phyloP scores from a whole-genome alignment of 2,797 vertebrate genomes.

The Spatula versicolor region DNA sequence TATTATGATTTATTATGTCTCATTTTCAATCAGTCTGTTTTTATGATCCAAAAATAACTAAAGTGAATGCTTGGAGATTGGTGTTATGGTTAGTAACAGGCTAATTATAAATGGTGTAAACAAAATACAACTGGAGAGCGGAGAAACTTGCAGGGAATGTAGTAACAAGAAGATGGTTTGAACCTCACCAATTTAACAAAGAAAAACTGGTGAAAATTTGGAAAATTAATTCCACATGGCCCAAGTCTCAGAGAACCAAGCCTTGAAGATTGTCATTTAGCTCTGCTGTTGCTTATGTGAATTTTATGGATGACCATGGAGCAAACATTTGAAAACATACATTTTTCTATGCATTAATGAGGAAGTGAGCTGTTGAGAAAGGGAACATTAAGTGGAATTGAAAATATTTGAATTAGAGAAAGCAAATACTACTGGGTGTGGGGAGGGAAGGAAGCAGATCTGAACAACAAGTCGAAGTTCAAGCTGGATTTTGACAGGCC shows the following conservation, averaged over 20 bases:
- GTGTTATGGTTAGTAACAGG: neutral
- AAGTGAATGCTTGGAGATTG: neutral
- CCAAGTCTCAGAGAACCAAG: neutral
- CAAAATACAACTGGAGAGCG: neutral
- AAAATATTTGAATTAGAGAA: constrained; percentile 7
- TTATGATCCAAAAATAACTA: constrained; percentile 15
- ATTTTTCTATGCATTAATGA: constrained; percentile 20
- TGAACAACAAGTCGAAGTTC: neutral
- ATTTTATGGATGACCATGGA: constrained; percentile 2
- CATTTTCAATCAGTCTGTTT: neutral
- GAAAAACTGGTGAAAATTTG: neutral
- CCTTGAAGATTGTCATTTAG: neutral
- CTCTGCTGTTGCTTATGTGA: neutral
- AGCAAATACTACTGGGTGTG: neutral
- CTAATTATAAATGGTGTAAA: constrained; percentile 18
- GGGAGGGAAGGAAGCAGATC: neutral
- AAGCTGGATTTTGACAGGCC: neutral
- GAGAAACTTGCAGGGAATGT: neutral
- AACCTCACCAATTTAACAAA: neutral
- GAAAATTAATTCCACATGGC: neutral
- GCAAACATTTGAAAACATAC: constrained; percentile 12
- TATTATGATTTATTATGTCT: neutral
- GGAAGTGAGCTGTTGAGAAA: constrained; percentile 32
- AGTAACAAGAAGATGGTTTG: neutral
- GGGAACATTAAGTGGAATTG: constrained; percentile 19